Percentiles rank a stretch among this genome's conserved stretches.
Evolutionary conservation across 2,797 vertebrate species (phyloP).

Genomic region (Phataginus tricuspis): DNA sequence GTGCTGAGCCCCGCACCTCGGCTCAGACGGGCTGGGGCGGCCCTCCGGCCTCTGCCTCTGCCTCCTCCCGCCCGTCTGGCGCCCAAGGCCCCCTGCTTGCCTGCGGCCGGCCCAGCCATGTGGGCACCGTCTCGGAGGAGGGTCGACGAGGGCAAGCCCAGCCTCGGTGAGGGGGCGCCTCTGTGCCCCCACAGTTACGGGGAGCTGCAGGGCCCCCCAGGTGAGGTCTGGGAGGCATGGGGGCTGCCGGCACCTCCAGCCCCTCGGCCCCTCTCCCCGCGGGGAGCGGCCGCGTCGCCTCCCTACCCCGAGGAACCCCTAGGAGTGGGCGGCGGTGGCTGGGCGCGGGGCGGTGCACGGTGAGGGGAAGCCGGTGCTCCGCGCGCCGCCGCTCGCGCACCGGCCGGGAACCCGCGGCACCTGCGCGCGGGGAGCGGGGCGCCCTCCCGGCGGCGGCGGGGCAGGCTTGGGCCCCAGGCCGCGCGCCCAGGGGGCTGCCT

Average conservation of each 20-base stretch:
- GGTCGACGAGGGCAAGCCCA: constrained; percentile 91
- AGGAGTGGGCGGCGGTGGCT: constrained; percentile 93
- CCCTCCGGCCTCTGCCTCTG: background rate
- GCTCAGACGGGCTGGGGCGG: constrained; percentile 81
- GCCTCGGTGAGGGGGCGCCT: constrained; percentile 83
- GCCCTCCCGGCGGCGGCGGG: too few species aligned
- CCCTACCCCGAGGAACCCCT: constrained; percentile 90
- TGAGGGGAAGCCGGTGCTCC: constrained; percentile 76
- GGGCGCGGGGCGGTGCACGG: constrained; percentile 89
- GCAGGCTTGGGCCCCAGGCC: too few species aligned
- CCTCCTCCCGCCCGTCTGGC: constrained; percentile 39
- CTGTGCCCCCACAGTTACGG: constrained; percentile 82
- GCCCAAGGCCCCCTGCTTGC: constrained; percentile 70
- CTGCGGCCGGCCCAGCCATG: constrained; percentile 76
- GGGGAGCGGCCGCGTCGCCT: constrained; percentile 80
- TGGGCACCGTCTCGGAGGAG: constrained; percentile 85
- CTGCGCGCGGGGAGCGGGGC: too few species aligned
- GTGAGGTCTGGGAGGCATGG: constrained; percentile 27
- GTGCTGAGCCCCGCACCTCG: constrained; percentile 86
- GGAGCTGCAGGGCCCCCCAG: constrained; percentile 87
- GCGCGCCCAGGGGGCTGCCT: too few species aligned
- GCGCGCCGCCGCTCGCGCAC: too few species aligned
- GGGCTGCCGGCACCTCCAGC: constrained; percentile 81
- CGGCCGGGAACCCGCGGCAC: too few species aligned
- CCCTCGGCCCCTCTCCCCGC: constrained; percentile 65